Conservation (phyloP, 2,888 invertebrate species). For the Lasioglossum morio region DNA sequence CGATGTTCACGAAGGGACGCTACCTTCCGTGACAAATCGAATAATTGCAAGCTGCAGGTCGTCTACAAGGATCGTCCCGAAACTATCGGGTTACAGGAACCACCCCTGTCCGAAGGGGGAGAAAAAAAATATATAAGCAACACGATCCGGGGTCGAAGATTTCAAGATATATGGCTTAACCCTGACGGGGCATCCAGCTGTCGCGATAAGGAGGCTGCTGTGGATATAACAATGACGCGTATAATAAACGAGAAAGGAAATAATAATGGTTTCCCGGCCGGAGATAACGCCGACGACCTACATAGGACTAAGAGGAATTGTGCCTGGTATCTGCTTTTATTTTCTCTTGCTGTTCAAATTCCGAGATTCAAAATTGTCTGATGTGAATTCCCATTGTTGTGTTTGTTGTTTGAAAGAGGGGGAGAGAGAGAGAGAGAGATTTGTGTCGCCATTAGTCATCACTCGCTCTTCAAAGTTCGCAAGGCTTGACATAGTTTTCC, state of each 20-base stretch:
- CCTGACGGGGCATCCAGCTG: constrained; percentile 36
- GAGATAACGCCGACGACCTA: constrained; percentile 32
- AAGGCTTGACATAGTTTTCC: neutral
- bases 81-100: constrained; percentile 67
- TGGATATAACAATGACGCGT: constrained; percentile 36
- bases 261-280: constrained; percentile 37
- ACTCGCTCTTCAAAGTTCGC: neutral
- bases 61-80: constrained; percentile 36
- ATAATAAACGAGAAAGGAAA: constrained; percentile 44
- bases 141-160: constrained; percentile 59
- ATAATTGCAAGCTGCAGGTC: constrained; percentile 55
- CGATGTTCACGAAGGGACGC: constrained; percentile 22
- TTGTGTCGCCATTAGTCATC: neutral
- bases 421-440: neutral
- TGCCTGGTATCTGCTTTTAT: constrained; percentile 7
- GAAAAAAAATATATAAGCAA: constrained; percentile 64
- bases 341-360: constrained; percentile 12
- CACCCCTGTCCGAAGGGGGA: constrained; percentile 19
- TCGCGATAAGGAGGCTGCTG: constrained; percentile 24
- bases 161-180: constrained; percentile 54
- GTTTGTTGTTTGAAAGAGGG: neutral
- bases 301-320: constrained; percentile 20
- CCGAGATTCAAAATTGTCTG: neutral
- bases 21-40: constrained; percentile 55
- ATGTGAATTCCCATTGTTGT: constrained; percentile 20